Evolutionary conservation across 1,140 invertebrate genomes (phyloP).

Genomic region (Chrysoperla carnea): DNA sequence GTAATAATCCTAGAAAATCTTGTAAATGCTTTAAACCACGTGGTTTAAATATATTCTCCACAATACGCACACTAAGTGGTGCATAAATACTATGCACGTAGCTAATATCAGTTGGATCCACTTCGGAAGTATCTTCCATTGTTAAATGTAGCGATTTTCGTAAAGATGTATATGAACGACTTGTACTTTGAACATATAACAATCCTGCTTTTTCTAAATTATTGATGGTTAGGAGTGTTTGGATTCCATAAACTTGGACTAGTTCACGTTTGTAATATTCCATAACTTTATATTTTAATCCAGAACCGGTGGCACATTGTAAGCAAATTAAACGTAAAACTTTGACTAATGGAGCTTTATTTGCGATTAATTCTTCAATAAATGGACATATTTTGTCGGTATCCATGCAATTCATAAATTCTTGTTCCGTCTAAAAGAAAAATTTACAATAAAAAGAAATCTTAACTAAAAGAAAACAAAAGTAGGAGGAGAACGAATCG

Average conservation of each 20-base stretch:
- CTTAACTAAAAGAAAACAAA: no score
- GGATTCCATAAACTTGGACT: conserved; percentile 78
- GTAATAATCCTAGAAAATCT: conserved; percentile 39
- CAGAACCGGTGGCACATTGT: conserved; percentile 73
- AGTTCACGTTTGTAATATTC: conserved; percentile 89
- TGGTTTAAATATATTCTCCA: conserved; percentile 67
- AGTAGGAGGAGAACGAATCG: no score
- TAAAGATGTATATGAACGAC: conserved; percentile 47
- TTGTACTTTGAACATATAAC: conserved; percentile 50
- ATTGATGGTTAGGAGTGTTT: conserved; percentile 64
- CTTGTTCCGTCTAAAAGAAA: conserved; percentile 51
- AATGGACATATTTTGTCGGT: conserved; percentile 74
- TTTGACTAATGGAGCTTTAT: conserved; percentile 60
- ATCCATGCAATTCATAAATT: conserved; percentile 79
- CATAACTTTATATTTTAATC: conserved; percentile 74
- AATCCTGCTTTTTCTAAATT: conserved; percentile 81
- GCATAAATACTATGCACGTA: conserved; percentile 91
- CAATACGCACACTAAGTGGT: conserved; percentile 75
- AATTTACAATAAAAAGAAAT: no score
- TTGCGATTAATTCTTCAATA: conserved; percentile 83
- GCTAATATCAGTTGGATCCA: conserved; percentile 72
- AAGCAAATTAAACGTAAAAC: conserved; percentile 79
- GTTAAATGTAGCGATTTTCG: conserved; percentile 63
- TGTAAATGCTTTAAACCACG: conserved; percentile 56
- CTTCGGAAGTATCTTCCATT: conserved; percentile 72